A percentile compares a stretch with the other conserved stretches of the same genome.
Evolutionary conservation across 2,113 vertebrate genomes (phyloP).

Genomic region (Salvelinus namaycush): DNA sequence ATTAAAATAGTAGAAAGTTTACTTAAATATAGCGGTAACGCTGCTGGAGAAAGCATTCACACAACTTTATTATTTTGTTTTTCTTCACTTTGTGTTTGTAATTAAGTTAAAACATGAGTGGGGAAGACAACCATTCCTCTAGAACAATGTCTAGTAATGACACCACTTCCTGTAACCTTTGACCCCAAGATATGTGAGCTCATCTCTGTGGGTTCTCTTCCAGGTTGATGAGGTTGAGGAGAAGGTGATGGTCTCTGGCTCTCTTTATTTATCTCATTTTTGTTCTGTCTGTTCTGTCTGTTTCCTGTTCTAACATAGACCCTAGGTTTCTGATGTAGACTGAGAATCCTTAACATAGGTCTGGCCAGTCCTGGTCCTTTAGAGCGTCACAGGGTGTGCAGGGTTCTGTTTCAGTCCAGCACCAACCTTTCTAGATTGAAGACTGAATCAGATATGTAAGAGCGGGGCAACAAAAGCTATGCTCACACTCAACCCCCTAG

Average conservation of each 20-base stretch:
- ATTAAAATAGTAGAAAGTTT: no score
- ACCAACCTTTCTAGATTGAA: neutral
- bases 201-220: slow-evolving; percentile 81
- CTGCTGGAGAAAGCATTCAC: neutral
- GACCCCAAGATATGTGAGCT: slow-evolving; percentile 54
- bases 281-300: slow-evolving; percentile 53
- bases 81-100: no score
- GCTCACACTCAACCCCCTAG: neutral
- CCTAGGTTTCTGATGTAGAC: slow-evolving; percentile 71
- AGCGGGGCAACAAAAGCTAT: neutral
- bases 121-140: neutral
- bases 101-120: no score
- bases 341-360: slow-evolving; percentile 56
- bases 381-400: slow-evolving; percentile 33
- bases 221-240: slow-evolving; percentile 87
- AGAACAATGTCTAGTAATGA: neutral
- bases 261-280: slow-evolving; percentile 70
- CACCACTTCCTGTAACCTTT: slow-evolving; percentile 14
- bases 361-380: slow-evolving; percentile 33
- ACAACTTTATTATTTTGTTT: neutral
- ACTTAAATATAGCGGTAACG: neutral
- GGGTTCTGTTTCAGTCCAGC: slow-evolving; percentile 45
- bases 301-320: slow-evolving; percentile 62
- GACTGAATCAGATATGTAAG: neutral
- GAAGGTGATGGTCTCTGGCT: slow-evolving; percentile 81